phyloP scores from a whole-genome alignment of 2,113 vertebrate species.

The Labeo rohita region DNA sequence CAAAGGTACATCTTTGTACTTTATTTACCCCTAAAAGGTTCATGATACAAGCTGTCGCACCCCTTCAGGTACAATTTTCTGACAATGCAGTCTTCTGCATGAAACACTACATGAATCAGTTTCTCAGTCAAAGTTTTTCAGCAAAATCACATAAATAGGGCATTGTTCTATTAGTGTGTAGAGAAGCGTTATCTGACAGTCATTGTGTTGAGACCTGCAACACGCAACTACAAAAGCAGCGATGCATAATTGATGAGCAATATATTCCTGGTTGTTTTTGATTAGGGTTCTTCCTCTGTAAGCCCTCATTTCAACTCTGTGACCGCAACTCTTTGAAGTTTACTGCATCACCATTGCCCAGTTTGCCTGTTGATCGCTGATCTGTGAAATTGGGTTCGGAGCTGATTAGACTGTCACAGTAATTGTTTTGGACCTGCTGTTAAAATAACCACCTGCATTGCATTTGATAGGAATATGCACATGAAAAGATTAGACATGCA shows the following conservation, averaged over 20 bases:
- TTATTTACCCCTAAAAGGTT: background rate
- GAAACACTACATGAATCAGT: background rate
- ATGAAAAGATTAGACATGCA: background rate
- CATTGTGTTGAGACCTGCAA: background rate
- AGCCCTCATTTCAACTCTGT: background rate
- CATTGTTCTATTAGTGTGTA: background rate
- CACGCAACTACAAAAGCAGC: background rate
- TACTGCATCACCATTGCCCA: background rate
- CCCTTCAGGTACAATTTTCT: background rate
- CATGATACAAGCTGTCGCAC: background rate
- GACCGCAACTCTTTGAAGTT: background rate
- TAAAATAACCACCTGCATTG: background rate
- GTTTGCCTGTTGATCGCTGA: background rate
- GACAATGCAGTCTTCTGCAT: background rate
- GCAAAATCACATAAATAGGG: background rate
- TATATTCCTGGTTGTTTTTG: background rate
- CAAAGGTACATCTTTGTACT: background rate
- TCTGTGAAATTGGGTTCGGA: constrained; percentile 22
- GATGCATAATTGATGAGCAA: constrained; percentile 3
- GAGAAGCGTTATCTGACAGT: background rate
- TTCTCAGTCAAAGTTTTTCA: background rate
- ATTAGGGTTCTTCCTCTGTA: background rate
- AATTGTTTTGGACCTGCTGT: constrained; percentile 4
- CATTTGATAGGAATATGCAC: background rate
- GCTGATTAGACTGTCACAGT: constrained; percentile 9